These are phyloP conservation scores for Ceratoteleas bidentatus DNA, from an alignment of 1,140 invertebrate species.

Conservation along the genomic window DNA sequence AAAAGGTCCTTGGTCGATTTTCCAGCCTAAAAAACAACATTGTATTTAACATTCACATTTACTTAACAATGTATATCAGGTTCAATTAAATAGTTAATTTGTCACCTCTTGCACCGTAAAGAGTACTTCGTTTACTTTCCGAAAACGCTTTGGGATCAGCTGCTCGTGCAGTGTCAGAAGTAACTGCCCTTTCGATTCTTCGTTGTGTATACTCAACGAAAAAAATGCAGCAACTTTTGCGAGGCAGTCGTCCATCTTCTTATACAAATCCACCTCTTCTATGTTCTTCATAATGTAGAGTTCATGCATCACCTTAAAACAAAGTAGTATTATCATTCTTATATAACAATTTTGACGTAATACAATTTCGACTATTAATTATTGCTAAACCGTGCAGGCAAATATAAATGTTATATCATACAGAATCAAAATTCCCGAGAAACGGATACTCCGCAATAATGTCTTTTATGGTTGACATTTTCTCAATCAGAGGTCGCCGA, in stretches of 20 bases:
- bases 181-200: constrained; percentile 5
- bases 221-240: constrained; percentile 3
- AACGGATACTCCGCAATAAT: constrained; percentile 11
- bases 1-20: constrained; percentile 23
- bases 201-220: background rate
- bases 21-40: constrained; percentile 11
- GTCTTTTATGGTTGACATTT: constrained; percentile 14
- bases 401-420: background rate
- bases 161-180: constrained; percentile 9
- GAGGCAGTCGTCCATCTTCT: constrained; percentile 5
- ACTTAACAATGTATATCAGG: too few relatives aligned
- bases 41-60: background rate
- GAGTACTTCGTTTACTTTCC: constrained; percentile 14
- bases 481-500: constrained; percentile 11
- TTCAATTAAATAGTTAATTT: too few relatives aligned
- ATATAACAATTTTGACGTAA: background rate
- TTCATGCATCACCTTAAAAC: constrained; percentile 6
- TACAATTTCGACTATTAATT: too few relatives aligned
- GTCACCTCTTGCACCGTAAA: constrained; percentile 14
- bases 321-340: background rate
- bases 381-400: too few relatives aligned
- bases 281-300: constrained; percentile 9
- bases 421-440: constrained; percentile 5
- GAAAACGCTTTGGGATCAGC: constrained; percentile 7
- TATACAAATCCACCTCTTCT: constrained; percentile 2